Evolutionary conservation across 2,797 vertebrate species (phyloP).

Genomic region (Rhinella marina): DNA sequence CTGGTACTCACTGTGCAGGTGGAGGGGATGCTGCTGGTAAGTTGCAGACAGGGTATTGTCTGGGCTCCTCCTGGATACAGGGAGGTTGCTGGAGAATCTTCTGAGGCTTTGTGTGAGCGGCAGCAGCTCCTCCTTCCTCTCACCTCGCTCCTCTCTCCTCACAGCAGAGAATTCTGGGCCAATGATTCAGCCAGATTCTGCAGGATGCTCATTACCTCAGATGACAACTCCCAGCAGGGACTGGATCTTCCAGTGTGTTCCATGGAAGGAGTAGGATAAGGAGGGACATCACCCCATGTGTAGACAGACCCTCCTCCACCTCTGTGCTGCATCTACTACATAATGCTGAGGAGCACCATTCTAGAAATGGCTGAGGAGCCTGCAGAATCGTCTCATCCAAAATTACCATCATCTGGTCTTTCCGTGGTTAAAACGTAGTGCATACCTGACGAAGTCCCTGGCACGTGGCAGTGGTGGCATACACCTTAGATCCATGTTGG

Average conservation of each 20-base stretch:
- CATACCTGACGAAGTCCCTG: no score
- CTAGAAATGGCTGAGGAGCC: background rate
- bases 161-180: slow-evolving; percentile 50
- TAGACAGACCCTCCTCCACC: background rate
- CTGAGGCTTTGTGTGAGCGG: background rate
- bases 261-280: background rate
- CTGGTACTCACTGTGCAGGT: slow-evolving; percentile 20
- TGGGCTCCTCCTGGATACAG: slow-evolving; percentile 10
- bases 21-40: background rate
- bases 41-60: background rate
- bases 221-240: background rate
- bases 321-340: background rate
- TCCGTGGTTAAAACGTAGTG: no score
- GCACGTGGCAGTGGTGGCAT: no score
- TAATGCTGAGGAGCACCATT: background rate
- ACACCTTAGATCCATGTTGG: no score
- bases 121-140: slow-evolving; percentile 72
- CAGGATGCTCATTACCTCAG: slow-evolving; percentile 47
- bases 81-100: slow-evolving; percentile 4
- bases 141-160: slow-evolving; percentile 40
- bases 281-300: background rate
- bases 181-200: slow-evolving; percentile 68
- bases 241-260: background rate
- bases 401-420: background rate
- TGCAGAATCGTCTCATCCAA: background rate